Evolutionary conservation across 1,140 invertebrate genomes (phyloP).

Genomic region (Ooceraea biroi): DNA sequence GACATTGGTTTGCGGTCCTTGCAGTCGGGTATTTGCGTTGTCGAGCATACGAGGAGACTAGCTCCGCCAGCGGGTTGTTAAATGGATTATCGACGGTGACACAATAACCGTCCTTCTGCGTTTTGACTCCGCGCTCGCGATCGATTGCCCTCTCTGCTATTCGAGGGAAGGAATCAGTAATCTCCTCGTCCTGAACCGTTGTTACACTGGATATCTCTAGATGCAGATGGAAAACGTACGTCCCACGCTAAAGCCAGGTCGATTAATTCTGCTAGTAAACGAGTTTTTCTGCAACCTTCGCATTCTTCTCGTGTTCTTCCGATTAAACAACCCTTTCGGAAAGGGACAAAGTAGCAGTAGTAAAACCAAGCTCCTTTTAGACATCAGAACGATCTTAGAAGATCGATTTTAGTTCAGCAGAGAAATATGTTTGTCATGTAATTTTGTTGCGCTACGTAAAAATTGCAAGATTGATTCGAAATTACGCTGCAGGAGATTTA

Average conservation of each 20-base stretch:
- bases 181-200: neutral
- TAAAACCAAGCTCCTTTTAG: slow-evolving; percentile 51
- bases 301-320: neutral
- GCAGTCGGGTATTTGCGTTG: slow-evolving; percentile 60
- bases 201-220: neutral
- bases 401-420: slow-evolving; percentile 41
- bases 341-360: slow-evolving; percentile 18
- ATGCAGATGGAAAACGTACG: neutral
- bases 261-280: neutral
- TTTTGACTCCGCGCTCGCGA: slow-evolving; percentile 63
- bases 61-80: slow-evolving; percentile 44
- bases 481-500: neutral
- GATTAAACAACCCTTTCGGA: neutral
- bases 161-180: neutral
- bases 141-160: slow-evolving; percentile 6
- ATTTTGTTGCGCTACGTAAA: slow-evolving; percentile 3
- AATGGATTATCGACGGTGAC: slow-evolving; percentile 63
- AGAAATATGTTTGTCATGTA: slow-evolving; percentile 17
- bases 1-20: slow-evolving; percentile 52
- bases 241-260: neutral
- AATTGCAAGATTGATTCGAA: slow-evolving; percentile 22
- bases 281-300: neutral
- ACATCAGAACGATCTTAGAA: no score
- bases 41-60: slow-evolving; percentile 21
- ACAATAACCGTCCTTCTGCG: slow-evolving; percentile 44